These are phyloP conservation scores for Lithobius niger DNA, from an alignment of 1,140 invertebrate species.

Conservation along the genomic window DNA sequence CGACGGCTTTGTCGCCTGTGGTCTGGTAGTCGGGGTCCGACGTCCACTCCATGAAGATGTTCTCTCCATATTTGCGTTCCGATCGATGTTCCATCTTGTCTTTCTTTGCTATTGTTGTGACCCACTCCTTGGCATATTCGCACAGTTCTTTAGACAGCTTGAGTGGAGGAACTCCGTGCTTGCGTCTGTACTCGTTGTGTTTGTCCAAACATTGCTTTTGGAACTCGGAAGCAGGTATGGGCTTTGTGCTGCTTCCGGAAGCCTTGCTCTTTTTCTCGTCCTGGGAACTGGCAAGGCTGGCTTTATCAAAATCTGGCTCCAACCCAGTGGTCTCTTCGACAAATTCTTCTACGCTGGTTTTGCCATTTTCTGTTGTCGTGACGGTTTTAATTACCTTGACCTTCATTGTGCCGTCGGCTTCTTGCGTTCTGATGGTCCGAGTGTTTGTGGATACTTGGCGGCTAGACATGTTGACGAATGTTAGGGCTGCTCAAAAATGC, in stretches of 20 bases:
- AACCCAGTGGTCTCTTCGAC: too few relatives aligned
- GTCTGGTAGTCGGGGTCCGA: slow-evolving; percentile 15
- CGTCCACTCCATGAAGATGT: slow-evolving; percentile 20
- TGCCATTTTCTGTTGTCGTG: too few relatives aligned
- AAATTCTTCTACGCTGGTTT: too few relatives aligned
- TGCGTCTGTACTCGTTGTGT: slow-evolving; percentile 62
- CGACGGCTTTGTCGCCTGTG: slow-evolving; percentile 16
- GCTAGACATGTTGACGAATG: too few relatives aligned
- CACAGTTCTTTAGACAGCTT: slow-evolving; percentile 20
- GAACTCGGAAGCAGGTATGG: slow-evolving; percentile 39
- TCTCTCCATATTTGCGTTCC: slow-evolving; percentile 23
- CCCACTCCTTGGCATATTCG: slow-evolving; percentile 30
- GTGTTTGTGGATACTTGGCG: too few relatives aligned
- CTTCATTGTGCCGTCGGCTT: too few relatives aligned
- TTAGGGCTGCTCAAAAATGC: too few relatives aligned
- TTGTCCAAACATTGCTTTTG: slow-evolving; percentile 62
- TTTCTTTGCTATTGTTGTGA: slow-evolving; percentile 27
- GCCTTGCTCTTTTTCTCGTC: background rate
- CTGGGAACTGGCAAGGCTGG: background rate
- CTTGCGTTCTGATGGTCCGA: too few relatives aligned
- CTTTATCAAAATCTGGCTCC: slow-evolving; percentile 20
- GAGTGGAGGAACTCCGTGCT: slow-evolving; percentile 52
- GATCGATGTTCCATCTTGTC: slow-evolving; percentile 28
- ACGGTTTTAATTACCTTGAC: too few relatives aligned
- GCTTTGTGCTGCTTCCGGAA: background rate